These are phyloP conservation scores for Diaperis boleti DNA, from an alignment of 2,888 invertebrate genomes.

Conservation along the genomic window DNA sequence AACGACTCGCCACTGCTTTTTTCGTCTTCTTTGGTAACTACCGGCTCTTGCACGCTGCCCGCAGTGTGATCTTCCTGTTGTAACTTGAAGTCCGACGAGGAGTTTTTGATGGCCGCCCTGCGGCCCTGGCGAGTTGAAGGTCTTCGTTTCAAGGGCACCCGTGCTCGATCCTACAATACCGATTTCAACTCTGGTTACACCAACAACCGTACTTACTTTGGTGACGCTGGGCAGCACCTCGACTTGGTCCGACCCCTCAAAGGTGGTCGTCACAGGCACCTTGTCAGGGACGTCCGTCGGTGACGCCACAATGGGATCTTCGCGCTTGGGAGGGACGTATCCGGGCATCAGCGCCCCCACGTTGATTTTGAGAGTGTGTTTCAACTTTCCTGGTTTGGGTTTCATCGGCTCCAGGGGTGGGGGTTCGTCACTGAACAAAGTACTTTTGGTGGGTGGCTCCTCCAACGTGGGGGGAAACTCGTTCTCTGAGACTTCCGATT, in stretches of 20 bases:
- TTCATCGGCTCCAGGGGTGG: slow-evolving; percentile 4
- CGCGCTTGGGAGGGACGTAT: slow-evolving; percentile 58
- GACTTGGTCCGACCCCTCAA: slow-evolving; percentile 57
- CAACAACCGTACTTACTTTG: slow-evolving; percentile 53
- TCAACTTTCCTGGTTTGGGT: slow-evolving; percentile 60
- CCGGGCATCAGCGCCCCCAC: slow-evolving; percentile 76
- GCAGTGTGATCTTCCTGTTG: slow-evolving; percentile 63
- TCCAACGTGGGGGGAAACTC: no score
- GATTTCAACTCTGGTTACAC: neutral
- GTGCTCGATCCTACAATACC: slow-evolving; percentile 74
- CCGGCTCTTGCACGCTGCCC: no score
- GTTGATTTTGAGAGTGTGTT: slow-evolving; percentile 74
- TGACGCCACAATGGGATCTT: neutral
- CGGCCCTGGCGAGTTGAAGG: slow-evolving; percentile 84
- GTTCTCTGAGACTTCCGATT: slow-evolving; percentile 2
- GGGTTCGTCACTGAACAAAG: slow-evolving; percentile 29
- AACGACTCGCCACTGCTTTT: no score
- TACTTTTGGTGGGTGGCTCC: neutral
- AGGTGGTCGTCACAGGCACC: no score
- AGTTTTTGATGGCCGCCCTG: slow-evolving; percentile 76
- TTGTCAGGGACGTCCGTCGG: neutral
- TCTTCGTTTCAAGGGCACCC: slow-evolving; percentile 79
- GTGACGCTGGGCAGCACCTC: slow-evolving; percentile 61
- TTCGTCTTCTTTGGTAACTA: no score
- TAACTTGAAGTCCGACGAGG: slow-evolving; percentile 67